Conservation (phyloP, 2,797 vertebrate genomes). For the Pipistrellus kuhlii region DNA sequence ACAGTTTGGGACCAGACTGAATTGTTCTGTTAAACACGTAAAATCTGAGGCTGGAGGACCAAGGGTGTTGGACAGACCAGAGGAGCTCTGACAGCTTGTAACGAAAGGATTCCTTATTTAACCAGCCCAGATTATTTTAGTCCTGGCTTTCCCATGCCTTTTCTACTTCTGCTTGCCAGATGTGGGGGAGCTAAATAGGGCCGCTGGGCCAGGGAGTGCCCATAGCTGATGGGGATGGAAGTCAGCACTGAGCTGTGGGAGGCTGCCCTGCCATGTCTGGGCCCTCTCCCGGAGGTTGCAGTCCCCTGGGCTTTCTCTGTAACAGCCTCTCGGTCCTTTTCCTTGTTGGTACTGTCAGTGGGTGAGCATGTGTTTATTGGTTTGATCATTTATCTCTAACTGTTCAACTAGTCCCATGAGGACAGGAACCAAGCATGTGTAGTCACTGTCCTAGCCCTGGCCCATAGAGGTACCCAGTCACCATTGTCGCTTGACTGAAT, state of each 20-base stretch:
- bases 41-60: neutral
- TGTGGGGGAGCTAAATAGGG: neutral
- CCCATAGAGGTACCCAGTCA: neutral
- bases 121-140: neutral
- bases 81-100: neutral
- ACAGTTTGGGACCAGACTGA: neutral
- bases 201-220: neutral
- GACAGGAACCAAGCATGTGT: neutral
- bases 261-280: neutral
- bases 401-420: neutral
- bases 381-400: neutral
- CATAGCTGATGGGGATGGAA: neutral
- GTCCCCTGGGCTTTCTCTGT: neutral
- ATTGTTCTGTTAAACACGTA: neutral
- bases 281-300: neutral
- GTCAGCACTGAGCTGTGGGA: fast-evolving
- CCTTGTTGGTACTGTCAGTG: neutral
- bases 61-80: neutral
- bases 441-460: neutral
- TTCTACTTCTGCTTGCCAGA: neutral
- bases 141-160: neutral
- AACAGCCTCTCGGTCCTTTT: neutral
- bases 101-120: neutral
- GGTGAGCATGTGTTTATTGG: neutral
- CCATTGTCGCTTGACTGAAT: neutral